A percentile compares a stretch with the other conserved stretches of the same genome.
Conservation (phyloP, 1,140 invertebrate genomes). For the Brachystomella parvula region DNA sequence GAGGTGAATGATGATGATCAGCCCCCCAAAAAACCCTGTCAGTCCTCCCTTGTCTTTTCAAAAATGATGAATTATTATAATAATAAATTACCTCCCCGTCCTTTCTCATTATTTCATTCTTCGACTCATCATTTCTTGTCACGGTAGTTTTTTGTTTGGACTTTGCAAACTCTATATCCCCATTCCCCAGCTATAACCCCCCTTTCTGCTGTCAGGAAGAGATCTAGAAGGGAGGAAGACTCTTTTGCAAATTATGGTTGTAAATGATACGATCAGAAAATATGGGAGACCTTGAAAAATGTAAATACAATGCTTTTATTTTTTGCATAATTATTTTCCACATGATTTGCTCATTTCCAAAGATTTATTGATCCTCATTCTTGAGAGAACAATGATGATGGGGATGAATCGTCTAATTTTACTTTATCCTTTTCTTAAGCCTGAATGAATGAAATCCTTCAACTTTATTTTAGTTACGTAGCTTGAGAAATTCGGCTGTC, state of each 20-base stretch:
- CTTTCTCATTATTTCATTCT: not conserved
- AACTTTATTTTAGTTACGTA: not conserved
- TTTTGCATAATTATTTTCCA: not conserved
- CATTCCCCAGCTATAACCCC: not conserved
- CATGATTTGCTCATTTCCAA: not conserved
- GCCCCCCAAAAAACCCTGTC: not conserved
- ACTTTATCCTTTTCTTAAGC: not conserved
- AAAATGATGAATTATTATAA: constrained; percentile 4
- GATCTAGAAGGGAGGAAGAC: not conserved
- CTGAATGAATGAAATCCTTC: not conserved
- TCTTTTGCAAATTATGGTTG: not conserved
- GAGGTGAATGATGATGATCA: not conserved
- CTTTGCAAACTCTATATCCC: not conserved
- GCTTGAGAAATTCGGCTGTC: constrained; percentile 3
- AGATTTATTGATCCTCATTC: too few species aligned
- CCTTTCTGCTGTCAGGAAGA: not conserved
- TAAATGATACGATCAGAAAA: not conserved
- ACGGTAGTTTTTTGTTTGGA: not conserved
- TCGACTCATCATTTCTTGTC: constrained; percentile 5
- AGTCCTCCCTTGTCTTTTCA: not conserved
- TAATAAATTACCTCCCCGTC: too few species aligned
- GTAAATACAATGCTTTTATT: not conserved
- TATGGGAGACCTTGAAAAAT: not conserved
- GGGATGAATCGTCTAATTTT: not conserved
- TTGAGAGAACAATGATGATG: not conserved